phyloP scores from a whole-genome alignment of 2,797 vertebrate species.

The Myotis planiceps region DNA sequence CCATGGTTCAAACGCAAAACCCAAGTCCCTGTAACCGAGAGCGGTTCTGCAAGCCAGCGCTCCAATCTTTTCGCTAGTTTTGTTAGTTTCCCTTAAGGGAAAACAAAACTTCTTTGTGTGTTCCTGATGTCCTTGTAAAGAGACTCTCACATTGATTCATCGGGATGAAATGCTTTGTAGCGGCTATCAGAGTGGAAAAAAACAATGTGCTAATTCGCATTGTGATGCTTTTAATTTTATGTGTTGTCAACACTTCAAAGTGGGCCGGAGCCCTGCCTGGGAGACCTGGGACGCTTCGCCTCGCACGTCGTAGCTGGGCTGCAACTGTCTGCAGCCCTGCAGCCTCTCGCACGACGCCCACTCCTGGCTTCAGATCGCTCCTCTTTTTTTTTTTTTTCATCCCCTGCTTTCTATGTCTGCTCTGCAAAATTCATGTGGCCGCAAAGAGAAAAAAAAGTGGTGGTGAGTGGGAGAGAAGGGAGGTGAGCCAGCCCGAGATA shows the following conservation, averaged over 20 bases:
- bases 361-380: constrained; percentile 29
- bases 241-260: constrained; percentile 86
- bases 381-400: not conserved
- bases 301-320: constrained; percentile 51
- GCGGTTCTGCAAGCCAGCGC: constrained; percentile 46
- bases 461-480: not conserved
- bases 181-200: constrained; percentile 80
- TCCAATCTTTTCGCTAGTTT: not conserved
- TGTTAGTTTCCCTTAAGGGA: constrained; percentile 70
- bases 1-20: constrained; percentile 26
- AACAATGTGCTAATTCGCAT: constrained; percentile 80
- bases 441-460: not conserved
- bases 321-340: constrained; percentile 70
- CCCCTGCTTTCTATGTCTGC: constrained; percentile 57
- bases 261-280: constrained; percentile 60
- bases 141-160: constrained; percentile 82
- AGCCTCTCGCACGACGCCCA: constrained; percentile 55
- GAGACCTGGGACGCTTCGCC: constrained; percentile 68
- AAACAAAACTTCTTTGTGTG: constrained; percentile 34
- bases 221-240: constrained; percentile 81
- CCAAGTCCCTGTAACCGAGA: constrained; percentile 55
- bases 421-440: constrained; percentile 48
- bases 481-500: not conserved
- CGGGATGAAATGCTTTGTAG: constrained; percentile 83
- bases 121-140: constrained; percentile 80